Evolutionary conservation across 53 echinoderm and acorn worm genomes (phyloP), one percentile per base, ranked within the genome.

Genomic region (Crossaster papposus): DNA sequence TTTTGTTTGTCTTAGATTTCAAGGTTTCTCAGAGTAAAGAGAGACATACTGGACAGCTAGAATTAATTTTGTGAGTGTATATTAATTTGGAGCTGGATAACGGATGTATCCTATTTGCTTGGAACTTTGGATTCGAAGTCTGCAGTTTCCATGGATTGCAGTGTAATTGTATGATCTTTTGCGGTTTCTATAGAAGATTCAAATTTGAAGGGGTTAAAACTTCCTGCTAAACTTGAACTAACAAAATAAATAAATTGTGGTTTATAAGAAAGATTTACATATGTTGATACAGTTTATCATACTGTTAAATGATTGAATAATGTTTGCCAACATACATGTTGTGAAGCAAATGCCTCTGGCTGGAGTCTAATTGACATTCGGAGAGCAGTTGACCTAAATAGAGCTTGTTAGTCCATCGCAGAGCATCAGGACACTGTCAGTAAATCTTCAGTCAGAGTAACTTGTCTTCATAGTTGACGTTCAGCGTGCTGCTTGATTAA

Each of bases 401-500:
- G 9, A n/a, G 28, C 4, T 28, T 11, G 11, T 11, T 10, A n/a
- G 24, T 68, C 24, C 28, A 11, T n/a, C 28, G 28, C 68, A 68
- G 28, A 28, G 28, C 26, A 1, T 23, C 9, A 11, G 28, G 10
- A 24, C 24, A 68, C 68, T 68, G 28, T 26, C 68, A 14, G 58
- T n/a, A 68, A n/a, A 68, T 68, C 68, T n/a, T 4, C 28, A 26
- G 22, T 26, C 68, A 20, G n/a, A 68, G 28, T n/a, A 10, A 68
- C n/a, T 26, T 68, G 68, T 68, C 68, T 68, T 62, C 38, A 44
- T 83, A n/a, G n/a, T 83, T 83, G 70, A 70, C 70, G 38, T 83
- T 81, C 64, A 64, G 62, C 81, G 68, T 65, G 15, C 83, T 26
- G 83, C 83, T 83, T 70, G 83, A 83, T 70, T 70, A 65, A 83